phyloP scores from a whole-genome alignment of 2,113 vertebrate genomes.

The Tragelaphus strepsiceros region DNA sequence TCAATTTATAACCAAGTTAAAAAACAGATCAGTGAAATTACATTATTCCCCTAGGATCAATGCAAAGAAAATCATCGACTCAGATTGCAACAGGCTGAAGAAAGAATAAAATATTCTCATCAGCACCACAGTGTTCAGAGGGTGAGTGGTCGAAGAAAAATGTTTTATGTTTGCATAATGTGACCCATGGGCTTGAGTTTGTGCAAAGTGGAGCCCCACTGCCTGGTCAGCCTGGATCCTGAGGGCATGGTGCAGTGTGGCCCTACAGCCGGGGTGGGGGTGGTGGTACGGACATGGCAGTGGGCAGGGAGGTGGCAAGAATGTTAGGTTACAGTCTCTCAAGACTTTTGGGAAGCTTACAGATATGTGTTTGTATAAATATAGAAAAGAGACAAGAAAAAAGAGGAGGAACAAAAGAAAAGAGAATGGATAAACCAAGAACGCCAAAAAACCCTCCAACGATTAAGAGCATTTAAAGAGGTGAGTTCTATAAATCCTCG shows the following conservation, averaged over 20 bases:
- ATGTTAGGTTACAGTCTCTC: neutral
- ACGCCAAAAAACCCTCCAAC: constrained; percentile 91
- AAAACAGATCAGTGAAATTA: neutral
- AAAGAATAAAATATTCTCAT: constrained; percentile 76
- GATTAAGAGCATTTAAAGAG: constrained; percentile 92
- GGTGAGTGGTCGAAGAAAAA: constrained; percentile 80
- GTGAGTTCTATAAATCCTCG: constrained; percentile 74
- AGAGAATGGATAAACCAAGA: constrained; percentile 92
- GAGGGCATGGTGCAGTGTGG: neutral
- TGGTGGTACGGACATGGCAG: neutral
- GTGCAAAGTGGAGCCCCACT: neutral
- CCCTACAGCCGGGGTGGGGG: neutral
- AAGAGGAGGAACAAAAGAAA: constrained; percentile 90
- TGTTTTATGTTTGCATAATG: neutral
- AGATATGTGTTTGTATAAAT: constrained; percentile 64
- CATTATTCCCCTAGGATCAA: constrained; percentile 85
- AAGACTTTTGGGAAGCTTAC: neutral
- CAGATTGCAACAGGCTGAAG: constrained; percentile 80
- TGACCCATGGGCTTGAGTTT: neutral
- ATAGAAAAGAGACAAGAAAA: constrained; percentile 92
- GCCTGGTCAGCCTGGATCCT: neutral
- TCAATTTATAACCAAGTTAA: neutral
- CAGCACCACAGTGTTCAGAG: constrained; percentile 91
- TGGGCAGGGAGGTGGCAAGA: neutral
- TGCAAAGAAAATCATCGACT: constrained; percentile 86